Percentiles rank a stretch among this genome's conserved stretches.
Conservation (phyloP, 2,888 invertebrate genomes). For the Yponomeuta plumbellus region DNA sequence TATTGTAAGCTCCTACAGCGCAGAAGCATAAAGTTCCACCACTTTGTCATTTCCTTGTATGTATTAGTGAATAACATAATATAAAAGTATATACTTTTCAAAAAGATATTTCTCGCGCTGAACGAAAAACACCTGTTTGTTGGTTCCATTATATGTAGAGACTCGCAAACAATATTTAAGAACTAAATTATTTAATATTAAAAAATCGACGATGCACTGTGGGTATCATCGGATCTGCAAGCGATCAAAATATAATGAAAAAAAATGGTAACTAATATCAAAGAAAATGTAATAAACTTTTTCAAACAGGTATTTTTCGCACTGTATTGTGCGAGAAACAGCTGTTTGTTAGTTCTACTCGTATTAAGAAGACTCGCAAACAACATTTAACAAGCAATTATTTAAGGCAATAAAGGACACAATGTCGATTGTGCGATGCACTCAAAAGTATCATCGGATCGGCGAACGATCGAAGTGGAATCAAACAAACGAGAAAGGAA, state of each 20-base stretch:
- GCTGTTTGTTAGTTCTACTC: no score
- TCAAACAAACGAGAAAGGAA: slow-evolving; percentile 54
- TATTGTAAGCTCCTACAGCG: background rate
- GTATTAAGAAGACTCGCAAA: no score
- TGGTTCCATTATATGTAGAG: background rate
- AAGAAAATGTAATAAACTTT: no score
- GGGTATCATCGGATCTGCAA: slow-evolving; percentile 14
- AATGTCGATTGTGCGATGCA: no score
- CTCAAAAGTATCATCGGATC: slow-evolving; percentile 13
- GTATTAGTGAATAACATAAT: background rate
- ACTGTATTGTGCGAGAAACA: no score
- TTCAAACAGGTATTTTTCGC: no score
- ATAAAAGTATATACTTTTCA: background rate
- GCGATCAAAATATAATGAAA: slow-evolving; percentile 52
- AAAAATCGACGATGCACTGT: background rate
- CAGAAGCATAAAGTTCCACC: background rate
- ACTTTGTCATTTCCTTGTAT: background rate
- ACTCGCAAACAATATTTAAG: background rate
- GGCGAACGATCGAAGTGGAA: slow-evolving; percentile 42
- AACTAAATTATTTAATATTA: slow-evolving; percentile 6
- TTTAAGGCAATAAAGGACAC: no score
- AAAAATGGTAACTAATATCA: no score
- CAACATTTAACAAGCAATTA: no score
- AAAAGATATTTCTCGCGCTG: background rate
- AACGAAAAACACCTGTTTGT: no score